Percentiles rank a stretch among this genome's conserved stretches.
Evolutionary conservation across 2,797 vertebrate genomes (phyloP).

Genomic region (Otolemur crassicaudatus): DNA sequence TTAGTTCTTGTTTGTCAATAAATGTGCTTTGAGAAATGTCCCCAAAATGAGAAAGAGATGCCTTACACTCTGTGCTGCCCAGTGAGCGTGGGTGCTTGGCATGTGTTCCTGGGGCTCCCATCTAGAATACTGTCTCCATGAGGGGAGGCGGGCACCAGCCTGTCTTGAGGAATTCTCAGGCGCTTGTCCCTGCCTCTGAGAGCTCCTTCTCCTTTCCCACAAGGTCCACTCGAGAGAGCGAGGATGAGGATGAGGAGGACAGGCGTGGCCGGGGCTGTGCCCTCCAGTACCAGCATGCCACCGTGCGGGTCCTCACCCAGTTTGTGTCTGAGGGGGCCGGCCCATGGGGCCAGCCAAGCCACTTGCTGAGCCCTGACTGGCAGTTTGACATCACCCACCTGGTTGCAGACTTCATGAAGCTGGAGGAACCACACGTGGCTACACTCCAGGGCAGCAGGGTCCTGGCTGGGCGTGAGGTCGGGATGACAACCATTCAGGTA

Average conservation of each 20-base stretch:
- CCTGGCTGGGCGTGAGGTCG: slow-evolving; percentile 92
- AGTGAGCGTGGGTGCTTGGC: fast-evolving
- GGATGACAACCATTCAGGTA: slow-evolving; percentile 97
- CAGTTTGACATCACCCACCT: slow-evolving; percentile 96
- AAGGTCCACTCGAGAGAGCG: slow-evolving; percentile 92
- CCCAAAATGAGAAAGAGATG: fast-evolving
- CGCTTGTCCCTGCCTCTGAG: fast-evolving
- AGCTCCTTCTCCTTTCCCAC: neutral
- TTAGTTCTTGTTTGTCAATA: neutral
- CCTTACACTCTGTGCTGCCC: neutral
- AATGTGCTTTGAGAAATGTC: neutral
- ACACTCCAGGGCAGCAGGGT: slow-evolving; percentile 91
- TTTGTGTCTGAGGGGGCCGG: slow-evolving; percentile 93
- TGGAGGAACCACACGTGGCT: slow-evolving; percentile 93
- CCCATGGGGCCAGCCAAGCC: slow-evolving; percentile 90
- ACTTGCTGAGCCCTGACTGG: slow-evolving; percentile 94
- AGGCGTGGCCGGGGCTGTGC: slow-evolving; percentile 92
- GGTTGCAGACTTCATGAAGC: slow-evolving; percentile 95
- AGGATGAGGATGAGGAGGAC: slow-evolving; percentile 96
- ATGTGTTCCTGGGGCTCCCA: neutral
- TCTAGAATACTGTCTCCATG: fast-evolving
- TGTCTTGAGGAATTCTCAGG: fast-evolving
- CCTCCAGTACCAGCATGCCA: slow-evolving; percentile 96
- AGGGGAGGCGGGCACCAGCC: fast-evolving
- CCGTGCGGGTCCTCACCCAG: slow-evolving; percentile 94